Base-by-base conservation (phyloP, 2,888 invertebrate genomes). In the Automeris io region DNA sequence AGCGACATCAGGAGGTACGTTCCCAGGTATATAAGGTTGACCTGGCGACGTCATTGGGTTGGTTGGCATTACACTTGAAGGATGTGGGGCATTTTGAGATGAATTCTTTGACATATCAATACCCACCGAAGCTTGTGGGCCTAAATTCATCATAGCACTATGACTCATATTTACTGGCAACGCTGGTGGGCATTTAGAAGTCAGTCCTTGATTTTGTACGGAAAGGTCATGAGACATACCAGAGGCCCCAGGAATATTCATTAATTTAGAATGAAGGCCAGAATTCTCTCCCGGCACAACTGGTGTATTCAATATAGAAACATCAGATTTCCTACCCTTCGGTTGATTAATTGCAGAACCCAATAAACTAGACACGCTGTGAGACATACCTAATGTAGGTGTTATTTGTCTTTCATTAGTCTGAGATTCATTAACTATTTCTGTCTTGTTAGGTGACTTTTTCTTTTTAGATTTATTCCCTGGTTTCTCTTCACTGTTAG, bases 291-390 rank as follows among this genome's bases (percentile, higher is more conserved):
- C 48, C 1, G 63, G 67, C 3, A 61, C 53, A 2, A 65, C 51
- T 0, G 62, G 57, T 3, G 56, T 48, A 34, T 53, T 61, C 23
- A 43, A 59, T 2, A 43, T 41, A 33, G 24, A 13, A 8, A 55
- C 41, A 22, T 71, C 72, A 2, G 39, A 40, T 34, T 68, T 55
- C 24, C 70, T 62, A 2, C 54, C 32, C 33, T 67, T 68, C 12
- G 45, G 61, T 39, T 36, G 56, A 37, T 43, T 25, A 42, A 41
- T 61, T 2, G 57, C 57, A 1, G 66, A 54, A 5, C 78, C 76
- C 23, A 86, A 55, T 19, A 86, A 53, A 61, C 74, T 86, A 9
- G 86, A 82, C 32, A 86, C 85, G 44, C 86, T 85, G 37, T 86
- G 85, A 3, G 82, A 71, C 80, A 82, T 82, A 16, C 59, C 61